phyloP scores from a whole-genome alignment of 53 echinoderm and acorn worm species.

The Holothuria leucospilota region DNA sequence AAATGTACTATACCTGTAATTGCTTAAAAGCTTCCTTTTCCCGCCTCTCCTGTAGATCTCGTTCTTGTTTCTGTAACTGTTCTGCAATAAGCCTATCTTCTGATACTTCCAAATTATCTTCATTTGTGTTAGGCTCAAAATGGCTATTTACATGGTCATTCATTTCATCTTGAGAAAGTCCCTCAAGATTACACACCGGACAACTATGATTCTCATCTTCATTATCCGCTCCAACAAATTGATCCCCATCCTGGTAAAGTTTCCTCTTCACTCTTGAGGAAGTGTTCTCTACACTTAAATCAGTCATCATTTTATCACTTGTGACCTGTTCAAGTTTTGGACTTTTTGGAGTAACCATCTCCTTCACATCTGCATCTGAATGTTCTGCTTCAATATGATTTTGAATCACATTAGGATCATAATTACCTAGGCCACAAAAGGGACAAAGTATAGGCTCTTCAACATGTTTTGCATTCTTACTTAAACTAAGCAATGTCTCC shows the following conservation, averaged over 20 bases:
- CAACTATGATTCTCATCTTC: slow-evolving; percentile 39
- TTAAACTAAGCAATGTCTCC: slow-evolving; percentile 76
- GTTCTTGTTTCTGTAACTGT: slow-evolving; percentile 74
- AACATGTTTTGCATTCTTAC: slow-evolving; percentile 71
- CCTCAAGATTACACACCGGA: slow-evolving; percentile 74
- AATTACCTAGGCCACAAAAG: slow-evolving; percentile 81
- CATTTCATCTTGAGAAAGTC: slow-evolving; percentile 50
- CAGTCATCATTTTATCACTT: no score
- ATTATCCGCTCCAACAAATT: background rate
- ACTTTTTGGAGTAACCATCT: slow-evolving; percentile 7
- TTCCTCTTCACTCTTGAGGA: background rate
- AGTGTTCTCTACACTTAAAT: background rate
- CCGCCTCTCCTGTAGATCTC: slow-evolving; percentile 56
- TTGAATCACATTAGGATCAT: slow-evolving; percentile 68
- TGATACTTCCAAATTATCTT: slow-evolving; percentile 10
- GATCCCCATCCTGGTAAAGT: background rate
- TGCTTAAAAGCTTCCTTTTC: slow-evolving; percentile 80
- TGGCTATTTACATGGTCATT: slow-evolving; percentile 83
- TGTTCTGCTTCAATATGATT: slow-evolving; percentile 78
- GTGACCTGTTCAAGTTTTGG: background rate
- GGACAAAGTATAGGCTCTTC: slow-evolving; percentile 74
- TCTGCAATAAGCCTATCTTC: slow-evolving; percentile 52
- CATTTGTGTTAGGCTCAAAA: slow-evolving; percentile 57
- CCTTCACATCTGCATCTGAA: slow-evolving; percentile 34
- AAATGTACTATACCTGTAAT: slow-evolving; percentile 71